A percentile compares a stretch with the other conserved stretches of the same genome.
These are phyloP conservation scores for Neodiprion fabricii DNA, from an alignment of 1,140 invertebrate genomes.

Conservation along the genomic window DNA sequence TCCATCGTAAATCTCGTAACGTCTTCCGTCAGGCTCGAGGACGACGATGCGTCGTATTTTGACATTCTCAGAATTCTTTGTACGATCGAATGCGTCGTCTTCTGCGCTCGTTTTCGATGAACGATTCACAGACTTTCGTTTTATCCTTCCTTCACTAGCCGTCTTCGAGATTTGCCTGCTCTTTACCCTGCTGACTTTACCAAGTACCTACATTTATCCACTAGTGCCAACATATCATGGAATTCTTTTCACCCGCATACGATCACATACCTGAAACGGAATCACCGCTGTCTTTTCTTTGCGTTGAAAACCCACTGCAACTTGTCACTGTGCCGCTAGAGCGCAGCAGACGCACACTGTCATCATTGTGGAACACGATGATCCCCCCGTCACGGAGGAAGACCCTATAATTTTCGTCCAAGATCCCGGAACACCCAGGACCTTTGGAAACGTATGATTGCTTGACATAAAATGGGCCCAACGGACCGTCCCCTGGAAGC, in stretches of 20 bases:
- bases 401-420: slow-evolving; percentile 42
- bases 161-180: too few species aligned
- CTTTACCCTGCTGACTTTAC: too few species aligned
- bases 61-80: neutral
- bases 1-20: slow-evolving; percentile 45
- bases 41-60: slow-evolving; percentile 38
- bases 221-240: too few species aligned
- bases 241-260: too few species aligned
- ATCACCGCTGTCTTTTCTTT: neutral
- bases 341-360: slow-evolving; percentile 40
- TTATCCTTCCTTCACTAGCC: neutral
- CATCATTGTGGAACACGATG: slow-evolving; percentile 41
- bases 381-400: slow-evolving; percentile 49
- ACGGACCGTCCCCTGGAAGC: slow-evolving; percentile 48
- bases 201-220: too few species aligned
- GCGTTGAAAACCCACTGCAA: slow-evolving; percentile 18
- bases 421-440: slow-evolving; percentile 16
- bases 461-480: slow-evolving; percentile 58
- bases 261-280: too few species aligned
- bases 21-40: slow-evolving; percentile 44
- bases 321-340: slow-evolving; percentile 44
- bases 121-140: neutral
- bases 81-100: neutral
- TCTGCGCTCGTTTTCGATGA: neutral
- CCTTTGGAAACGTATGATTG: slow-evolving; percentile 52